These are phyloP conservation scores for Ctenochaetus hawaiiensis DNA, from an alignment of 2,797 vertebrate species.

Conservation along the genomic window DNA sequence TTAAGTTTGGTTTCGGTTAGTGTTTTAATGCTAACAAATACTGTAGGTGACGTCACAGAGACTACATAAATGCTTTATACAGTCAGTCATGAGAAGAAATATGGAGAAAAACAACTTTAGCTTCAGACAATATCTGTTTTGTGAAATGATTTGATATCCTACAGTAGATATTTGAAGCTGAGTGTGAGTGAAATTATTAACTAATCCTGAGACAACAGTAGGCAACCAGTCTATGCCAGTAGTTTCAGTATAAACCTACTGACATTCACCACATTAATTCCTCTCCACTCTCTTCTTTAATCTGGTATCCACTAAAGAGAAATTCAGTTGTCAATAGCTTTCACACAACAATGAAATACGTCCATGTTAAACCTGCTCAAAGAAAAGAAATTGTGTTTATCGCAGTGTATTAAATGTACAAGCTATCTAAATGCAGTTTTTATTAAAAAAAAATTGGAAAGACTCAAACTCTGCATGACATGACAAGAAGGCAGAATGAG, in stretches of 20 bases:
- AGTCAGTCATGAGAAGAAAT: too few relatives aligned
- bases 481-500: too few relatives aligned
- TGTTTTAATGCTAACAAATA: too few relatives aligned
- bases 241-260: background rate
- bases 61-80: too few relatives aligned
- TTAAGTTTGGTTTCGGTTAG: too few relatives aligned
- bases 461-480: too few relatives aligned
- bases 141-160: constrained; percentile 17
- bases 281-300: background rate
- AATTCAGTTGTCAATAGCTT: background rate
- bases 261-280: background rate
- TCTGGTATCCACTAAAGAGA: background rate
- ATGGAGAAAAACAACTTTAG: too few relatives aligned
- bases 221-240: background rate
- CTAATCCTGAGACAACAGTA: background rate
- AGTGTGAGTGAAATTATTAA: background rate
- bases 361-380: background rate
- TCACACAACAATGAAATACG: background rate
- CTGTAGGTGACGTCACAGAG: too few relatives aligned
- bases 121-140: background rate
- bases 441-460: too few relatives aligned
- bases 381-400: background rate
- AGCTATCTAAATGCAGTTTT: too few relatives aligned
- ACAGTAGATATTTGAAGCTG: background rate
- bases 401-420: background rate